A percentile compares a stretch with the other conserved stretches of the same genome.
Conservation (phyloP, 2,797 vertebrate genomes). For the Darevskia nairensis region DNA sequence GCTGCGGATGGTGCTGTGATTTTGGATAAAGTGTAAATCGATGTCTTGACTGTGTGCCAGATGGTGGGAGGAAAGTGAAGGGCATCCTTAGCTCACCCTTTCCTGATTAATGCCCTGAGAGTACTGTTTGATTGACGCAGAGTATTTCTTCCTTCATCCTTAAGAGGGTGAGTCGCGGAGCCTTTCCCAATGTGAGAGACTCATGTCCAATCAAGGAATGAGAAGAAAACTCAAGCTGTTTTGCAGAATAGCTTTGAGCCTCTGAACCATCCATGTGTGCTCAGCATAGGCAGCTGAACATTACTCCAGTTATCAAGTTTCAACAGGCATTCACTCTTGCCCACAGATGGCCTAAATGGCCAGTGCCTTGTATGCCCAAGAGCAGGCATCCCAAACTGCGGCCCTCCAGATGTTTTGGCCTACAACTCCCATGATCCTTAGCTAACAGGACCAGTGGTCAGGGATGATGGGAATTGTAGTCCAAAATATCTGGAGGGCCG, state of each 20-base stretch:
- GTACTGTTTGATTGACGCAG: background rate
- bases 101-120: background rate
- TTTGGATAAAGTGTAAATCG: conserved; percentile 55
- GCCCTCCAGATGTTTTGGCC: no score
- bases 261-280: background rate
- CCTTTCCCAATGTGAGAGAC: background rate
- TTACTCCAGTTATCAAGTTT: background rate
- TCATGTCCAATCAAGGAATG: background rate
- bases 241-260: background rate
- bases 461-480: no score
- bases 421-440: no score
- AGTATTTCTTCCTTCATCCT: background rate
- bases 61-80: conserved; percentile 42
- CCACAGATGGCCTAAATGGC: background rate
- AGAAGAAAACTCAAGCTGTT: background rate
- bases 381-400: no score
- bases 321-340: background rate
- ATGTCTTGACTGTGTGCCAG: conserved; percentile 34
- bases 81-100: conserved; percentile 26
- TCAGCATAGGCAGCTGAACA: background rate
- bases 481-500: no score
- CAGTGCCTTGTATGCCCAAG: background rate
- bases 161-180: no score
- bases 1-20: conserved; percentile 42
- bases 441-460: no score